Evolutionary conservation across 2,113 vertebrate species (phyloP).

Genomic region (Paracanthobrama guichenoti): DNA sequence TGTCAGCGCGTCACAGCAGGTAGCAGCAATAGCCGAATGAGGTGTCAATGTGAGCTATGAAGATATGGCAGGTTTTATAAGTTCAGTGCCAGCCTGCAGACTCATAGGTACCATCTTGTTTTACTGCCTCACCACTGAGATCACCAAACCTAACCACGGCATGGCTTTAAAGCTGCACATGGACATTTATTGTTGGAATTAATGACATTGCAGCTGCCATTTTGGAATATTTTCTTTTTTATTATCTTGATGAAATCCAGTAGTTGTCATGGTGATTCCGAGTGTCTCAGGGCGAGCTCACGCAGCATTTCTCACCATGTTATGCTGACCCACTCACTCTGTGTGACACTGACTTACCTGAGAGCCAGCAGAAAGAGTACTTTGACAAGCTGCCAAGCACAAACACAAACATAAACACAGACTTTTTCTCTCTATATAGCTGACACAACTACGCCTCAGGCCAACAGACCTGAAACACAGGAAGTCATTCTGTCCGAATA

Average conservation of each 20-base stretch:
- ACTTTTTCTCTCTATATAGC: conserved; percentile 11
- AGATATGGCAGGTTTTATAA: conserved; percentile 40
- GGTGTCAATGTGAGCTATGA: conserved; percentile 40
- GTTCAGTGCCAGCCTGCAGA: conserved; percentile 22
- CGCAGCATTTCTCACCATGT: conserved; percentile 25
- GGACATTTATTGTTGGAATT: neutral
- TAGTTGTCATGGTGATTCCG: conserved; percentile 1
- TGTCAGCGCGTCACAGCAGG: conserved; percentile 39
- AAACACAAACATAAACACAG: neutral
- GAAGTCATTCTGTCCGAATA: conserved; percentile 2
- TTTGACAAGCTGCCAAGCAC: conserved; percentile 39
- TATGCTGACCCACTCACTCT: conserved; percentile 24
- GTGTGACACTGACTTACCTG: conserved; percentile 34
- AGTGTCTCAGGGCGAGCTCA: conserved; percentile 25
- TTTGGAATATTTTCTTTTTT: conserved; percentile 4
- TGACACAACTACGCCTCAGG: conserved; percentile 12
- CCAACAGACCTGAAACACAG: conserved; percentile 21
- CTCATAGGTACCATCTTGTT: conserved; percentile 31
- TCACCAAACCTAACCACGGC: conserved; percentile 4
- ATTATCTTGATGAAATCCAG: neutral
- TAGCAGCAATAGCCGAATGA: conserved; percentile 12
- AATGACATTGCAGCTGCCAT: neutral
- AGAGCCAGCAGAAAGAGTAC: conserved; percentile 27
- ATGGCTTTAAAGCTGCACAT: conserved; percentile 1
- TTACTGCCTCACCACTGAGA: conserved; percentile 10